Evolutionary conservation across 2,797 vertebrate species (phyloP).

Genomic region (Somateria mollissima): DNA sequence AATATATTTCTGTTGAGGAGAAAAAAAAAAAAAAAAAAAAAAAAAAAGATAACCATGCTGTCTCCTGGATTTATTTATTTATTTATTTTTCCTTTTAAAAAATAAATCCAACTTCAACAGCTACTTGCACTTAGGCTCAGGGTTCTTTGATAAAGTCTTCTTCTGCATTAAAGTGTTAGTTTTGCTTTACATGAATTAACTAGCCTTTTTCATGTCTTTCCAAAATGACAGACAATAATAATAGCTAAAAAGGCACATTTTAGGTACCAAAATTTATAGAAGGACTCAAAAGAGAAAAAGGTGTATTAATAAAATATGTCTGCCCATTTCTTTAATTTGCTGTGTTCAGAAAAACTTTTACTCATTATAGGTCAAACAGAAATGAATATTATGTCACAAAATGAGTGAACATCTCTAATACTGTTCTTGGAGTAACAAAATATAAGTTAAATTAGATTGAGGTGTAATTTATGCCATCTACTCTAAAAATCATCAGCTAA

Average conservation of each 20-base stretch:
- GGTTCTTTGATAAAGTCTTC: not conserved
- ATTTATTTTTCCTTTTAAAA: not conserved
- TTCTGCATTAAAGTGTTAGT: not conserved
- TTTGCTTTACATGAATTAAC: not conserved
- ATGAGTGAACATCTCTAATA: not conserved
- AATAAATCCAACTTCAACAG: not conserved
- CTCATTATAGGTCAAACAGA: not conserved
- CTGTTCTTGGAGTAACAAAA: not conserved
- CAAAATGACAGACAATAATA: not conserved
- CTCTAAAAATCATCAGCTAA: not conserved
- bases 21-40: not conserved
- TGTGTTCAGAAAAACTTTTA: not conserved
- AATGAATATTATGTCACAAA: not conserved
- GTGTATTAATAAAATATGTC: not conserved
- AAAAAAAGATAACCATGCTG: not conserved
- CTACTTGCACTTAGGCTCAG: not conserved
- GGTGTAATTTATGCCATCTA: not conserved
- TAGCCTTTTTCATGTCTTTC: not conserved
- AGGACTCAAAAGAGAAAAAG: not conserved
- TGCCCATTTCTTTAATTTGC: not conserved
- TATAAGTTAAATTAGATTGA: not conserved
- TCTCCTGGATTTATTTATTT: no score
- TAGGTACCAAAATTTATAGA: not conserved
- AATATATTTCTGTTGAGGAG: rapidly evolving
- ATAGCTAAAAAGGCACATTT: not conserved